Evolutionary conservation across 2,888 invertebrate genomes (phyloP).

Genomic region (Xestia c-nigrum): DNA sequence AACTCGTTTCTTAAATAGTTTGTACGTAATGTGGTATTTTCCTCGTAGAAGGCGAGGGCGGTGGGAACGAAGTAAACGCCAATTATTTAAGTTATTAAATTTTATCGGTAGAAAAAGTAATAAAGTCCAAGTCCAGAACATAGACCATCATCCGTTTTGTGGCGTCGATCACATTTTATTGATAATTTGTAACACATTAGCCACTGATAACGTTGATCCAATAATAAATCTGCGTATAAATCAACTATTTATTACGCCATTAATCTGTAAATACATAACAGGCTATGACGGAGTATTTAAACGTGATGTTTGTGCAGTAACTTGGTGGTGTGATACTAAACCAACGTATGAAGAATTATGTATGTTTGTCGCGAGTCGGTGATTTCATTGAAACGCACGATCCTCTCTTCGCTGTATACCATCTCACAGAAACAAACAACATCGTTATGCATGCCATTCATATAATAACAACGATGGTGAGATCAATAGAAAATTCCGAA

Average conservation of each 20-base stretch:
- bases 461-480: conserved; percentile 54
- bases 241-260: conserved; percentile 64
- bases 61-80: conserved; percentile 1
- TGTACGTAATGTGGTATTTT: conserved; percentile 19
- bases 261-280: conserved; percentile 60
- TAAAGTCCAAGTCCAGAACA: conserved; percentile 13
- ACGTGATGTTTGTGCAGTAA: conserved; percentile 55
- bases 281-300: conserved; percentile 51
- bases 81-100: conserved; percentile 37
- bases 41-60: conserved; percentile 12
- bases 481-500: conserved; percentile 64
- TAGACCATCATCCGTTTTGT: conserved; percentile 20
- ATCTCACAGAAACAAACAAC: conserved; percentile 57
- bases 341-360: conserved; percentile 44
- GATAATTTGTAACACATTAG: conserved; percentile 40
- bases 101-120: conserved; percentile 21
- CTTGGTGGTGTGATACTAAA: conserved; percentile 52
- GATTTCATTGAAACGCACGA: conserved; percentile 53
- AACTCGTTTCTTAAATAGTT: conserved; percentile 25
- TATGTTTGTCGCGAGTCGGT: conserved; percentile 44
- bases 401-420: conserved; percentile 37
- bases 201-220: conserved; percentile 59
- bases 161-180: conserved; percentile 37
- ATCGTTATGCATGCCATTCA: conserved; percentile 52
- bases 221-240: conserved; percentile 67